Base-by-base conservation (phyloP, 2,113 vertebrate genomes). In the Neofelis nebulosa region DNA sequence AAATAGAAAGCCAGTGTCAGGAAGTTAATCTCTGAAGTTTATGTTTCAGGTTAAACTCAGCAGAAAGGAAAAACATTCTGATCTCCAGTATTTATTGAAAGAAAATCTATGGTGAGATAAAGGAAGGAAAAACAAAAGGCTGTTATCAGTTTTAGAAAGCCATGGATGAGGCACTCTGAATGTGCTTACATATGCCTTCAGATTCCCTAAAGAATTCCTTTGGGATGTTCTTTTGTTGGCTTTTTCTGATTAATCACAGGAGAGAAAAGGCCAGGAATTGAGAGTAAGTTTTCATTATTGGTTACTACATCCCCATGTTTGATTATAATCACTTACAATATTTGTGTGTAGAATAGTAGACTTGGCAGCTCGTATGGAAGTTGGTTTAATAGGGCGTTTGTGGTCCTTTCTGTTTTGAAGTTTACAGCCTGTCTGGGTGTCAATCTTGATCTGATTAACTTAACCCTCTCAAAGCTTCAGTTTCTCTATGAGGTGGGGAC, bases 41-140 rank as follows among this genome's bases (percentile, higher is more conserved):
- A 68, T 95, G 52, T 87, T 87, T 94, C 81, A 52, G 68, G 65
- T 93, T 96, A 89, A 96, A 93, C 21, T 74, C 31, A 79, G 36
- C 29, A 81, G 36, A 65, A 73, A 86, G 66, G 38, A 63, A 71
- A 61, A 85, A 4, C 33, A 78, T 89, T 81, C 57, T 91, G 38
- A 69, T 93, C 33, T 71, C 3, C 29, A 79, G 0, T 80, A 63
- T 87, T 73, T 79, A 45, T 78, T 86, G 57, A 61, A 90, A 71
- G 86, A 69, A 81, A 48, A 78, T 87, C 90, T 69, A n/a, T 65
- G 29, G 4, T 95, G 63, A 66, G 45, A 52, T 87, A 76, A 91
- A 90, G 16, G 19, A 61, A 82, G 25, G 36, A 71, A 38, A 91
- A 69, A 45, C 50, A 36, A 41, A 80, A 88, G 12, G 41, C 19